Evolutionary conservation across 2,113 vertebrate species (phyloP).

Genomic region (Dissostichus mawsoni): DNA sequence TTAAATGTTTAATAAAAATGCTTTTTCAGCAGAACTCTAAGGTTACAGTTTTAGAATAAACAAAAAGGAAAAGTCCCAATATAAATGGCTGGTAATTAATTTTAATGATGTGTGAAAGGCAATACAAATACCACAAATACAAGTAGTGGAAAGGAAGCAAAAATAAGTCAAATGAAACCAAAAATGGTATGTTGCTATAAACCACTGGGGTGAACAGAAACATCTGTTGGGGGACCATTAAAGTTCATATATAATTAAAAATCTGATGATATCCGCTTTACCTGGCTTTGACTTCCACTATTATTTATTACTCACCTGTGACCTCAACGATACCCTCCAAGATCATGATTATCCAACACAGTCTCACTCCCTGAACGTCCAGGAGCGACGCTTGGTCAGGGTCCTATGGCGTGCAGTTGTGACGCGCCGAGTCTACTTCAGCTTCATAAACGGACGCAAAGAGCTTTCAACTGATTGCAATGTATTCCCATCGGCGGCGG

Average conservation of each 20-base stretch:
- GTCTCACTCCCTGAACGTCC: no score
- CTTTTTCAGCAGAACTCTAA: neutral
- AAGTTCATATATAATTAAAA: no score
- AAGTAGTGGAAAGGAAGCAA: neutral
- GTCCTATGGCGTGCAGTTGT: no score
- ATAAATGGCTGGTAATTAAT: neutral
- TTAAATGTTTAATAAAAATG: neutral
- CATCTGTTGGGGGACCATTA: no score
- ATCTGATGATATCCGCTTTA: no score
- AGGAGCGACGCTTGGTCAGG: no score
- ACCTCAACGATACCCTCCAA: constrained; percentile 86
- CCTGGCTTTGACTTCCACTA: neutral
- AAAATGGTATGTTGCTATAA: neutral
- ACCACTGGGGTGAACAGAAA: neutral
- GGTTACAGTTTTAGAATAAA: neutral
- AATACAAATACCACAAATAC: neutral
- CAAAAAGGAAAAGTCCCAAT: neutral
- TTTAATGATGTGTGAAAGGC: neutral
- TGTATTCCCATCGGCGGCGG: no score
- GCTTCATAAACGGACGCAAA: no score
- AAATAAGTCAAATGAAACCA: neutral
- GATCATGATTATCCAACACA: constrained; percentile 71
- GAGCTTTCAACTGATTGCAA: no score
- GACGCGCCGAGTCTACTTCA: no score
- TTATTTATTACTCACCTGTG: constrained; percentile 74